Conservation (phyloP, 2,888 invertebrate genomes). For the Anorthoa munda region DNA sequence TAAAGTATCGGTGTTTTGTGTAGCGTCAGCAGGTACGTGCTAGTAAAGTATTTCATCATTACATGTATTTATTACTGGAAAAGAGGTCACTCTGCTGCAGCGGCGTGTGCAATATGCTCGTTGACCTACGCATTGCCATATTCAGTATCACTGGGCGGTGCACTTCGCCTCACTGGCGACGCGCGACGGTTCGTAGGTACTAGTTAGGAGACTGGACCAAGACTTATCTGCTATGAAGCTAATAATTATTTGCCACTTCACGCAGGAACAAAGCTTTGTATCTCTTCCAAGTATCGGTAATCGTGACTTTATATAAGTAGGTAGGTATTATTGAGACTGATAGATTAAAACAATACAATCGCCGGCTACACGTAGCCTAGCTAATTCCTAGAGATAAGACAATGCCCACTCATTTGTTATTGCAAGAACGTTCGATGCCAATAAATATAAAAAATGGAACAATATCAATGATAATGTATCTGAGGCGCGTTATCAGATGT, state of each 20-base stretch:
- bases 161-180: conserved; percentile 43
- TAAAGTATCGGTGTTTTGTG: conserved; percentile 14
- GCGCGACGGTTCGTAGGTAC: conserved; percentile 18
- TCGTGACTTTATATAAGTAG: conserved; percentile 45
- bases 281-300: conserved; percentile 46
- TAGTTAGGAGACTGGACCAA: conserved; percentile 24
- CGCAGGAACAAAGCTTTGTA: conserved; percentile 30
- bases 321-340: conserved; percentile 47
- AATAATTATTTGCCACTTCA: conserved; percentile 14
- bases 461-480: conserved; percentile 84
- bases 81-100: conserved; percentile 68
- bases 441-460: conserved; percentile 75
- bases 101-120: conserved; percentile 68
- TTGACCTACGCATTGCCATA: conserved; percentile 75
- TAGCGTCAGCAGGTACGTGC: conserved; percentile 45
- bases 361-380: conserved; percentile 66
- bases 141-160: conserved; percentile 68
- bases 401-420: conserved; percentile 77
- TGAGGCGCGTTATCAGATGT: conserved; percentile 80
- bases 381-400: conserved; percentile 82
- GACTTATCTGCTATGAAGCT: conserved; percentile 8
- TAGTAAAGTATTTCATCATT: conserved; percentile 51
- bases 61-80: conserved; percentile 56
- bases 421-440: conserved; percentile 78
- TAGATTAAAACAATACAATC: conserved; percentile 68